phyloP scores from a whole-genome alignment of 2,113 vertebrate genomes.

The Channa argus region DNA sequence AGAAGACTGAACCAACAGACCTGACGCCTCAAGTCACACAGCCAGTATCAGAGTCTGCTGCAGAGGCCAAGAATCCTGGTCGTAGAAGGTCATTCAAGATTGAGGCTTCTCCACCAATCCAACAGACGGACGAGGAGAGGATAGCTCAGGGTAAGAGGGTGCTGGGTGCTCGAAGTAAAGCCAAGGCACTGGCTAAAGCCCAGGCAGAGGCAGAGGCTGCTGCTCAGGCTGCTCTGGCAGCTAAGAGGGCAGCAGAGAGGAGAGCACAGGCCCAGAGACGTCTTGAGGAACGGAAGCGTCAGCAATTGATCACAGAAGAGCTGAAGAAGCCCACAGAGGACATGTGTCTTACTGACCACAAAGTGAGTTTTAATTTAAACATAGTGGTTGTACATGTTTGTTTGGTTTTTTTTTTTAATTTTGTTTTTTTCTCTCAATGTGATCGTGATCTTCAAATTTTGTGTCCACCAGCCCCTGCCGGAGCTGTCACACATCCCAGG shows the following conservation, averaged over 20 bases:
- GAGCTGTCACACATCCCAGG: slow-evolving; percentile 90
- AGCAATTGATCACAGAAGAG: slow-evolving; percentile 93
- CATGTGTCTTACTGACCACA: slow-evolving; percentile 95
- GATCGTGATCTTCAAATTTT: slow-evolving; percentile 15
- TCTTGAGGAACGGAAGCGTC: slow-evolving; percentile 90
- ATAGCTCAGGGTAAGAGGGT: slow-evolving; percentile 75
- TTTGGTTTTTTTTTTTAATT: no score
- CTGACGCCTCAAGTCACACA: slow-evolving; percentile 19
- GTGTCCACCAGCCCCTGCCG: slow-evolving; percentile 86
- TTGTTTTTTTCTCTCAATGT: not conserved
- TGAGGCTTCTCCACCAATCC: slow-evolving; percentile 36
- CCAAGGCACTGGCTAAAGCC: slow-evolving; percentile 86
- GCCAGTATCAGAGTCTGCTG: slow-evolving; percentile 21
- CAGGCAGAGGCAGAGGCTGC: slow-evolving; percentile 85
- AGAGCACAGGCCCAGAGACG: slow-evolving; percentile 86
- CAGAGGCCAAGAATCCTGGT: slow-evolving; percentile 77
- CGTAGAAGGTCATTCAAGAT: slow-evolving; percentile 73
- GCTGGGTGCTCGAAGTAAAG: slow-evolving; percentile 84
- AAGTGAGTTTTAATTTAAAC: slow-evolving; percentile 77
- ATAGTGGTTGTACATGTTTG: no score
- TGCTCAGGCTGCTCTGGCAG: slow-evolving; percentile 75
- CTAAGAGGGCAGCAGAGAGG: slow-evolving; percentile 86
- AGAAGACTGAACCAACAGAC: slow-evolving; percentile 50
- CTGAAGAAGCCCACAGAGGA: slow-evolving; percentile 97
- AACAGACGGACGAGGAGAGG: slow-evolving; percentile 73